A percentile compares a stretch with the other conserved stretches of the same genome.
Conservation (phyloP, 1,140 invertebrate genomes). For the Araneus ventricosus region DNA sequence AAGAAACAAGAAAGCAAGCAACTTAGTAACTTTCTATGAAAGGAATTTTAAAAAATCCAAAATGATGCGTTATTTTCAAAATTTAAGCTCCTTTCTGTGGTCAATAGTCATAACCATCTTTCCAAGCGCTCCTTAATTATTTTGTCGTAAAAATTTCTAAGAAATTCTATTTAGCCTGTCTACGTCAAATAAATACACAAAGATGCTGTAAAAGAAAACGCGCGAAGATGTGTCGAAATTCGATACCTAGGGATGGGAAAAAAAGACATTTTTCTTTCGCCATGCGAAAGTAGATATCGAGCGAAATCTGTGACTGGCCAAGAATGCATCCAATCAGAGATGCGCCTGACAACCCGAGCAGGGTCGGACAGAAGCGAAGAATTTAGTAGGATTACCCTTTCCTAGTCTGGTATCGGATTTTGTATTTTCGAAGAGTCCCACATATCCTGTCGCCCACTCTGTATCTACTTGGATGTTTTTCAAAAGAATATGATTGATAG, state of each 20-base stretch:
- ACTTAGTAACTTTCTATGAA: too few species aligned
- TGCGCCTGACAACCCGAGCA: not conserved
- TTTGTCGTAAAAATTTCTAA: not conserved
- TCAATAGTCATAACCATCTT: not conserved
- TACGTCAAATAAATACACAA: not conserved
- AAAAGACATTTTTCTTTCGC: not conserved
- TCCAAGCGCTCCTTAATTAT: not conserved
- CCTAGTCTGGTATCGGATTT: not conserved
- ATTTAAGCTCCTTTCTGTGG: not conserved
- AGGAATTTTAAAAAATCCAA: not conserved
- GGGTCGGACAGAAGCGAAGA: not conserved
- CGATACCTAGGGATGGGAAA: not conserved
- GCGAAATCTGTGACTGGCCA: not conserved
- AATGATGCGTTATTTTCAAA: not conserved
- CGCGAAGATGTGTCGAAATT: not conserved
- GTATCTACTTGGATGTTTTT: not conserved
- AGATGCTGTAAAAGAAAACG: not conserved
- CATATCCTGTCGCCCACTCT: not conserved
- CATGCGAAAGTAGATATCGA: not conserved
- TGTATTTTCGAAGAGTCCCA: not conserved
- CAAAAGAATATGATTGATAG: not conserved
- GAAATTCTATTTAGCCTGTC: not conserved
- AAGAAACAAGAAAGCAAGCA: too few species aligned
- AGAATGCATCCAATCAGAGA: constrained; percentile 1
- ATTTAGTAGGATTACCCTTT: not conserved